Percentiles rank a stretch among this genome's conserved stretches.
Evolutionary conservation across 2,797 vertebrate genomes (phyloP).

Genomic region (Mormyrops attenuatus): DNA sequence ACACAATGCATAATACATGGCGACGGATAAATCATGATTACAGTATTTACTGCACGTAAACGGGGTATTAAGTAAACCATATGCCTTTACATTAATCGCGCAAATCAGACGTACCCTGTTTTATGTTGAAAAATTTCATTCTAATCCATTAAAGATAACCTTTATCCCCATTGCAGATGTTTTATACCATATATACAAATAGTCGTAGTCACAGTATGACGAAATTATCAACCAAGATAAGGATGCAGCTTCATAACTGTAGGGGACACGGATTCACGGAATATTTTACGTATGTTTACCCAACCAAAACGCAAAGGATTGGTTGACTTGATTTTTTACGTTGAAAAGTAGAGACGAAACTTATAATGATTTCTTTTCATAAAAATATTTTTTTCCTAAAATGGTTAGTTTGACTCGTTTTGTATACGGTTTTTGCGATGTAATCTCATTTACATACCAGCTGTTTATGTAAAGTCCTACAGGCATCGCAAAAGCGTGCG

Average conservation of each 20-base stretch:
- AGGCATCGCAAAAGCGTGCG: not conserved
- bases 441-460: not conserved
- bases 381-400: not conserved
- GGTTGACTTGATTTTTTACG: not conserved
- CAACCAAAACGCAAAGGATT: not conserved
- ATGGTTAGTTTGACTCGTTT: not conserved
- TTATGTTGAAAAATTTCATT: not conserved
- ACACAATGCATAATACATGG: not conserved
- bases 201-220: not conserved
- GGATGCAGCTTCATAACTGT: not conserved
- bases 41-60: not conserved
- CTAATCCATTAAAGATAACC: not conserved
- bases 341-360: not conserved
- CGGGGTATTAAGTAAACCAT: not conserved
- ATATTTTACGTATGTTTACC: not conserved
- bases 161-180: not conserved
- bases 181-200: not conserved
- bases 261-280: not conserved
- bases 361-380: not conserved
- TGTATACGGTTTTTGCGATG: not conserved
- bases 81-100: not conserved
- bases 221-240: not conserved
- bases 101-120: not conserved
- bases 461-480: conserved; percentile 5
- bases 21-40: not conserved